These are phyloP conservation scores for Bufo gargarizans DNA, from an alignment of 2,113 vertebrate species.

Conservation along the genomic window DNA sequence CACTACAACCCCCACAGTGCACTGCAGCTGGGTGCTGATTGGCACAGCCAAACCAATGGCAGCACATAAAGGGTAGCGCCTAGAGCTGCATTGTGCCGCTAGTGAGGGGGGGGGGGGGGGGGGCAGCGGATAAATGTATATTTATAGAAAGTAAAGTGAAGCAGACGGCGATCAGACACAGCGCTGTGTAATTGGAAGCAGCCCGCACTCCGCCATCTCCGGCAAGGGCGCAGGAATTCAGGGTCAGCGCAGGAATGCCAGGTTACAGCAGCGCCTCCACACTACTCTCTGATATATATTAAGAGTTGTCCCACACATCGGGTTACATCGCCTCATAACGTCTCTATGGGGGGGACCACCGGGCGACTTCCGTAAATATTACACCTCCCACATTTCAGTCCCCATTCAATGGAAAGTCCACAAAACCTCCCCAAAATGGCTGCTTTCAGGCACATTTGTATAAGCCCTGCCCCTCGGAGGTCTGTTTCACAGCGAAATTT, in stretches of 20 bases:
- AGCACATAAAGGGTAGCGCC: no score
- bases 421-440: no score
- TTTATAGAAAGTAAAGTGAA: conserved; percentile 26
- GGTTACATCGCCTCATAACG: background rate
- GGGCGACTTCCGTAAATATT: no score
- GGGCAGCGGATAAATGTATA: background rate
- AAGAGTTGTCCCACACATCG: background rate
- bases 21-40: background rate
- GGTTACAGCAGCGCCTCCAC: background rate
- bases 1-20: background rate
- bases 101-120: no score
- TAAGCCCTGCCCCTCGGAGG: no score
- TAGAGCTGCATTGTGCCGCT: no score
- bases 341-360: no score
- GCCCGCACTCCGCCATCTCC: background rate
- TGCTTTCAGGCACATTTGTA: no score
- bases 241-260: conserved; percentile 43
- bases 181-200: conserved; percentile 34
- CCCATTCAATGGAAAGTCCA: no score
- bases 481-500: no score
- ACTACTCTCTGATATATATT: background rate
- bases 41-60: no score
- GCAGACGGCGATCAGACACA: conserved; percentile 21
- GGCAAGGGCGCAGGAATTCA: background rate
- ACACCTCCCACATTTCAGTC: no score